Evolutionary conservation across 2,888 invertebrate species (phyloP).

Genomic region (Sturmia bella): DNA sequence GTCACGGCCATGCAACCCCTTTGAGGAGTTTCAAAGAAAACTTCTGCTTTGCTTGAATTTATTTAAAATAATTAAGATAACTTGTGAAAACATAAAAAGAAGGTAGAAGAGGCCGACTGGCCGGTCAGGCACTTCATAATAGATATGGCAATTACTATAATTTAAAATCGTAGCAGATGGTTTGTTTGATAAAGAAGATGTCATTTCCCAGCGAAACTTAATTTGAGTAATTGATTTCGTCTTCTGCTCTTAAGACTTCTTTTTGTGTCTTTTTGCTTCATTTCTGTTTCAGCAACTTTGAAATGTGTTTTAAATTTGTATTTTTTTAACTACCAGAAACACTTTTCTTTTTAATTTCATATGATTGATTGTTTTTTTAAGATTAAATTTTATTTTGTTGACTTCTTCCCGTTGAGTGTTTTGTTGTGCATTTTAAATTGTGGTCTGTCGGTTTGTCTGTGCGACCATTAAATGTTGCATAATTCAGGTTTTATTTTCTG

Average conservation of each 20-base stretch:
- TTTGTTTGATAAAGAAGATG: background rate
- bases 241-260: background rate
- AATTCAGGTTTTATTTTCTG: slow-evolving; percentile 12
- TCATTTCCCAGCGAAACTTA: background rate
- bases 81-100: too few relatives aligned
- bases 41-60: too few relatives aligned
- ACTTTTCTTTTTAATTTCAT: slow-evolving; percentile 4
- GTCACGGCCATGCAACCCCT: too few relatives aligned
- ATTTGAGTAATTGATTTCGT: background rate
- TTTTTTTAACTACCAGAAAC: background rate
- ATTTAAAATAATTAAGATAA: too few relatives aligned
- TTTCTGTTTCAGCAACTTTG: slow-evolving; percentile 1
- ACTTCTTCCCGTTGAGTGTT: slow-evolving; percentile 10
- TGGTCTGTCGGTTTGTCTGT: slow-evolving; percentile 8
- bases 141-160: too few relatives aligned
- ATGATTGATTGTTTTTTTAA: slow-evolving; percentile 46
- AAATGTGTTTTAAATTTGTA: slow-evolving; percentile 26
- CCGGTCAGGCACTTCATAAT: too few relatives aligned
- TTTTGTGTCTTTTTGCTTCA: background rate
- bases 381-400: slow-evolving; percentile 2
- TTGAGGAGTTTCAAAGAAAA: too few relatives aligned
- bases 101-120: too few relatives aligned
- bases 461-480: slow-evolving; percentile 48
- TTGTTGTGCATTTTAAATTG: slow-evolving; percentile 23
- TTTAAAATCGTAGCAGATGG: too few relatives aligned